phyloP scores from a whole-genome alignment of 2,113 vertebrate species.

The Illadopsis cleaveri region DNA sequence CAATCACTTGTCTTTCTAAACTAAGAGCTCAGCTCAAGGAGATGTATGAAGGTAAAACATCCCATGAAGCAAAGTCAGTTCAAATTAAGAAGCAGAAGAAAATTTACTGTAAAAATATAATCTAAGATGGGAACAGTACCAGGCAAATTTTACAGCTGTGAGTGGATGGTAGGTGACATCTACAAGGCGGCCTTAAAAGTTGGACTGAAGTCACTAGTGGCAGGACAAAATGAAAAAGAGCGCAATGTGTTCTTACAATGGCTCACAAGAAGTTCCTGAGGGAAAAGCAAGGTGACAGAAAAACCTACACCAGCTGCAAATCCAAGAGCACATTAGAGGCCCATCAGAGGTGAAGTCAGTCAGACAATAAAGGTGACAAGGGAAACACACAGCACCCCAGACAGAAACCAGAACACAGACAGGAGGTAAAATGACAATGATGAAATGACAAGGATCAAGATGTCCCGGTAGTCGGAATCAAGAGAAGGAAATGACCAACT shows the following conservation, averaged over 20 bases:
- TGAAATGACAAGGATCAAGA: neutral
- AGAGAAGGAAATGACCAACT: neutral
- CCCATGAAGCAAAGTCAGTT: neutral
- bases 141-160: neutral
- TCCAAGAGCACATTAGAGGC: neutral
- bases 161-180: neutral
- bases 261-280: neutral
- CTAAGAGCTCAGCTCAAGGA: neutral
- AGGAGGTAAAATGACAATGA: neutral
- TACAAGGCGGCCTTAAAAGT: neutral
- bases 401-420: neutral
- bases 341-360: neutral
- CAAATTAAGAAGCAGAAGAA: neutral
- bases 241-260: neutral
- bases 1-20: neutral
- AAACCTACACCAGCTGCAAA: neutral
- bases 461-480: rapidly evolving
- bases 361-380: neutral
- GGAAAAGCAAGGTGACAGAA: neutral
- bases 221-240: neutral
- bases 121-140: neutral
- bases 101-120: neutral
- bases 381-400: neutral
- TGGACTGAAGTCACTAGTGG: neutral
- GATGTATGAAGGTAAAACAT: neutral